phyloP scores from a whole-genome alignment of 2,113 vertebrate species.

The Apistogramma diplotaenia region DNA sequence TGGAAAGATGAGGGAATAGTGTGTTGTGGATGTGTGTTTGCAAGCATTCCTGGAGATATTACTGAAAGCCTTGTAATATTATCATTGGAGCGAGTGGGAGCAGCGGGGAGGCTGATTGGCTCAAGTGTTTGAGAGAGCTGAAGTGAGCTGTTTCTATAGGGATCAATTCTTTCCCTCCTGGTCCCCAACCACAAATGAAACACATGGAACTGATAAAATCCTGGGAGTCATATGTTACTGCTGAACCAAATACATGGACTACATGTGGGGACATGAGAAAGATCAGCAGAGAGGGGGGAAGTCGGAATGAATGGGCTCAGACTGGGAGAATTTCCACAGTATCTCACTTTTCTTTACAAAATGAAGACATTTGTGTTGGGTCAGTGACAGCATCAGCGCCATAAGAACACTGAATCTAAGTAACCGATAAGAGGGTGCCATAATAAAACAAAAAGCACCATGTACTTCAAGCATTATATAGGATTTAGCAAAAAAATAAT shows the following conservation, averaged over 20 bases:
- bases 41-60: slow-evolving; percentile 50
- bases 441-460: slow-evolving; percentile 34
- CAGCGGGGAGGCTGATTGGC: slow-evolving; percentile 52
- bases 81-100: slow-evolving; percentile 39
- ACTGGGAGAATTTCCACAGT: slow-evolving; percentile 17
- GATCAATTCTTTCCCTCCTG: slow-evolving; percentile 55
- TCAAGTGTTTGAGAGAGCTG: slow-evolving; percentile 27
- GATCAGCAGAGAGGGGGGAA: slow-evolving; percentile 16
- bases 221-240: background rate
- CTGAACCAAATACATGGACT: slow-evolving; percentile 35
- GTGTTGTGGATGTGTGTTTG: slow-evolving; percentile 16
- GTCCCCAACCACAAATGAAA: slow-evolving; percentile 42
- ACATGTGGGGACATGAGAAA: slow-evolving; percentile 11
- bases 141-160: slow-evolving; percentile 56
- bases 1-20: background rate
- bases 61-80: slow-evolving; percentile 17
- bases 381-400: slow-evolving; percentile 15
- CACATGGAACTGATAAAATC: slow-evolving; percentile 69
- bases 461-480: slow-evolving; percentile 31
- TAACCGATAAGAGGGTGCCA: slow-evolving; percentile 16
- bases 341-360: slow-evolving; percentile 13
- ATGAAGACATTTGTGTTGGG: slow-evolving; percentile 11
- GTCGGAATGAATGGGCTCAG: background rate
- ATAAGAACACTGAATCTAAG: background rate
- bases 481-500: slow-evolving; percentile 35